Evolutionary conservation across 23 tunicate species (phyloP).

Genomic region (Trididemnum miniatum): DNA sequence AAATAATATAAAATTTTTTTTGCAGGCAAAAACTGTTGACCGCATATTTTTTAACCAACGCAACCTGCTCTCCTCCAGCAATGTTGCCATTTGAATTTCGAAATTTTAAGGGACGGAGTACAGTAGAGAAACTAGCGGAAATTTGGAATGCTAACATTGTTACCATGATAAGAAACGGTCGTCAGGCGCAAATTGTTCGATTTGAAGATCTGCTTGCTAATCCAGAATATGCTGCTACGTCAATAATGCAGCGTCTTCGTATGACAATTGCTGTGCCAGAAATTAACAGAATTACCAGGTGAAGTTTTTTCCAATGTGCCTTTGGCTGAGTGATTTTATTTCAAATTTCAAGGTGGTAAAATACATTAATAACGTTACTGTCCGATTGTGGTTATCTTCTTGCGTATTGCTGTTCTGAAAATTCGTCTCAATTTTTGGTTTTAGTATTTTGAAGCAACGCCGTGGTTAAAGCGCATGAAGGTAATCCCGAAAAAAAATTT

Average conservation of each 20-base stretch:
- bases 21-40: conserved; percentile 6
- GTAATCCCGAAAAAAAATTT: too few species aligned
- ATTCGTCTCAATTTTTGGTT: too few species aligned
- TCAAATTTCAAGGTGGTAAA: too few species aligned
- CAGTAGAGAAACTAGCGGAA: conserved; percentile 48
- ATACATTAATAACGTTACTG: too few species aligned
- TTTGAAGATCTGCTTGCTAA: conserved; percentile 59
- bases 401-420: not conserved
- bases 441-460: too few species aligned
- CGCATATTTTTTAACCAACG: not conserved
- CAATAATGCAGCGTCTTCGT: conserved; percentile 45
- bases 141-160: conserved; percentile 59
- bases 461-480: too few species aligned
- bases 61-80: conserved; percentile 18
- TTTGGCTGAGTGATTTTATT: too few species aligned
- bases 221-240: conserved; percentile 35
- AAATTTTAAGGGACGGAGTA: not conserved
- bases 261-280: conserved; percentile 52
- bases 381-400: not conserved
- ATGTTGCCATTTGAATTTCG: conserved; percentile 18
- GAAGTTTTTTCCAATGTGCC: too few species aligned
- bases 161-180: conserved; percentile 24
- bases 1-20: too few species aligned
- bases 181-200: conserved; percentile 68
- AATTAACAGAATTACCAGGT: conserved; percentile 52